Evolutionary conservation across 2,888 invertebrate species (phyloP).

Genomic region (Cremastobaeus sp.): DNA sequence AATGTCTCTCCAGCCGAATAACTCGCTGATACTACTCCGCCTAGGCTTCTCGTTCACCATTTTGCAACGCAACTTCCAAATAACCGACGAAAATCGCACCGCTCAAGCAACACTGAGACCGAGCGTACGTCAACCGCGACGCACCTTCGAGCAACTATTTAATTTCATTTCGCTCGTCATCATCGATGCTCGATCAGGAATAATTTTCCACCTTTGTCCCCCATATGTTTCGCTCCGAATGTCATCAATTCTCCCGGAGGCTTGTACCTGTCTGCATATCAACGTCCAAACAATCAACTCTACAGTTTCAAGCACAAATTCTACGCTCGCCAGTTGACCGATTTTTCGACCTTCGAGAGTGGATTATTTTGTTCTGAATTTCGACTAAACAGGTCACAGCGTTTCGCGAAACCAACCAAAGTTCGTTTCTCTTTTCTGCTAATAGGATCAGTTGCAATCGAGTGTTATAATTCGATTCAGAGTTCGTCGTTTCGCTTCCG

Average conservation of each 20-base stretch:
- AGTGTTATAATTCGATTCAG: conserved; percentile 22
- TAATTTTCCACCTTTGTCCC: not conserved
- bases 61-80: conserved; percentile 30
- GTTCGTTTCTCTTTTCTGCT: conserved; percentile 11
- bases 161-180: conserved; percentile 7
- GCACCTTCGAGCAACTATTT: not conserved
- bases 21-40: conserved; percentile 71
- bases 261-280: not conserved
- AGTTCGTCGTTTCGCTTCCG: conserved; percentile 60
- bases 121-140: conserved; percentile 2
- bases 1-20: too few relatives aligned
- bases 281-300: too few relatives aligned
- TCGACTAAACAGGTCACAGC: too few relatives aligned
- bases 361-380: too few relatives aligned
- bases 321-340: too few relatives aligned
- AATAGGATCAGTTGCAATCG: conserved; percentile 28
- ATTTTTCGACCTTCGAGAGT: too few relatives aligned
- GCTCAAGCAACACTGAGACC: not conserved
- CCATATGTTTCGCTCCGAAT: not conserved
- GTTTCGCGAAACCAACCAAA: too few relatives aligned
- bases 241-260: not conserved
- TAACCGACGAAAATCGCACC: not conserved
- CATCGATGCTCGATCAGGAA: not conserved
- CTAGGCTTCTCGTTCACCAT: conserved; percentile 72
- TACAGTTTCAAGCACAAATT: too few relatives aligned